Percentiles rank a stretch among this genome's conserved stretches.
Conservation (phyloP, 2,888 invertebrate genomes). For the Gortyna flavago region DNA sequence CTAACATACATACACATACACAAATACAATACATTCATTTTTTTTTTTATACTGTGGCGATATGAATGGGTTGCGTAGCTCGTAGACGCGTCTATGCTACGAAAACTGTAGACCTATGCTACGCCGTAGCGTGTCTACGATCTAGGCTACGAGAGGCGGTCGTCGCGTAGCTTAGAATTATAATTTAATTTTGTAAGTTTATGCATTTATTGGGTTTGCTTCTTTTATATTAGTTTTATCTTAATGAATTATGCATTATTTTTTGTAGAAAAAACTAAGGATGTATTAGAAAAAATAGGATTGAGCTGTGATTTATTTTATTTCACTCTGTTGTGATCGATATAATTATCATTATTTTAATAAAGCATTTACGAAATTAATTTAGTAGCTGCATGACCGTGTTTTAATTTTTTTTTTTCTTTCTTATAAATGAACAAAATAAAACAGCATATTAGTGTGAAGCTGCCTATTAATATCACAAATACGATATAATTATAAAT, state of each 20-base stretch:
- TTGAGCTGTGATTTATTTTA: not conserved
- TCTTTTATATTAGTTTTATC: not conserved
- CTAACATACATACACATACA: not conserved
- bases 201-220: not conserved
- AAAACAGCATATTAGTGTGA: not conserved
- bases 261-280: too few species aligned
- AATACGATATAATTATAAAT: too few species aligned
- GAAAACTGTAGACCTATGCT: conserved; percentile 70
- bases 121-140: conserved; percentile 74
- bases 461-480: too few species aligned
- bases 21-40: conserved; percentile 33
- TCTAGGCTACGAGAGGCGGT: conserved; percentile 61
- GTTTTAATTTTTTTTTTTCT: too few species aligned
- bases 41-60: conserved; percentile 37
- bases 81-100: conserved; percentile 72
- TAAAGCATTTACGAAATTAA: not conserved
- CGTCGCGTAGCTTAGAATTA: conserved; percentile 44
- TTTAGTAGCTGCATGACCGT: not conserved
- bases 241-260: not conserved
- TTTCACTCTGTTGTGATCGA: not conserved
- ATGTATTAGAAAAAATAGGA: too few species aligned
- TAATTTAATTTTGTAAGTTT: not conserved
- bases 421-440: not conserved
- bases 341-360: not conserved
- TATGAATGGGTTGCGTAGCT: conserved; percentile 63